Percentiles rank a stretch among this genome's conserved stretches.
phyloP scores from a whole-genome alignment of 2,797 vertebrate genomes.

The Tragopan temminckii region DNA sequence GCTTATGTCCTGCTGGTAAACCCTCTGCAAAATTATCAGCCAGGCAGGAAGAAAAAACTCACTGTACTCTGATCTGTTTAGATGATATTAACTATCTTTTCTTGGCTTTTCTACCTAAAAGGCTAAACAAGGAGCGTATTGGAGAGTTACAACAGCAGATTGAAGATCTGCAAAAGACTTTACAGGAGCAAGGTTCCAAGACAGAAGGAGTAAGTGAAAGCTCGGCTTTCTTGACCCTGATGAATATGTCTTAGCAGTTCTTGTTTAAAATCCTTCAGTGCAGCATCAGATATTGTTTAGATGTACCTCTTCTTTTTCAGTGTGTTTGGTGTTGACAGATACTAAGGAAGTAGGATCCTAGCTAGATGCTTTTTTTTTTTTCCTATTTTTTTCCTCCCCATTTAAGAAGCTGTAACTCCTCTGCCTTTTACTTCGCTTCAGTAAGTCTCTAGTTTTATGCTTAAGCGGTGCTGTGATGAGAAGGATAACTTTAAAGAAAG shows the following conservation, averaged over 20 bases:
- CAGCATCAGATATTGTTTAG: neutral
- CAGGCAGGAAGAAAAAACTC: neutral
- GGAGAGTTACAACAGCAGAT: constrained; percentile 93
- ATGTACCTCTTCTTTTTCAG: neutral
- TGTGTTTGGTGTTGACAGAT: neutral
- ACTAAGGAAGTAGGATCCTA: neutral
- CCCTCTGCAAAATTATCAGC: neutral
- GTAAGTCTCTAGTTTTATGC: neutral
- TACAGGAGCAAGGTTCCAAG: constrained; percentile 93
- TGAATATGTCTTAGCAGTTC: neutral
- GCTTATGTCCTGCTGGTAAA: neutral
- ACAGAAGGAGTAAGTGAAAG: constrained; percentile 90
- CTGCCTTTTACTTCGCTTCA: neutral
- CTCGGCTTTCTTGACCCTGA: neutral
- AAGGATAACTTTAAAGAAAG: neutral
- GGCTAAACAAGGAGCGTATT: constrained; percentile 88
- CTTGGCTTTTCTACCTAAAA: constrained; percentile 57
- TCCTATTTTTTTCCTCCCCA: neutral
- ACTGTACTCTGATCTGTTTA: neutral
- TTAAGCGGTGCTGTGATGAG: neutral
- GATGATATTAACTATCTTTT: neutral
- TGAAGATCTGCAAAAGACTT: constrained; percentile 93
- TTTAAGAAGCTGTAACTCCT: neutral
- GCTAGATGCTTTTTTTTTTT: too few relatives aligned
- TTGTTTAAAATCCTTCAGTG: neutral